phyloP scores from a whole-genome alignment of 2,888 invertebrate genomes.

The Hedychridium roseum region DNA sequence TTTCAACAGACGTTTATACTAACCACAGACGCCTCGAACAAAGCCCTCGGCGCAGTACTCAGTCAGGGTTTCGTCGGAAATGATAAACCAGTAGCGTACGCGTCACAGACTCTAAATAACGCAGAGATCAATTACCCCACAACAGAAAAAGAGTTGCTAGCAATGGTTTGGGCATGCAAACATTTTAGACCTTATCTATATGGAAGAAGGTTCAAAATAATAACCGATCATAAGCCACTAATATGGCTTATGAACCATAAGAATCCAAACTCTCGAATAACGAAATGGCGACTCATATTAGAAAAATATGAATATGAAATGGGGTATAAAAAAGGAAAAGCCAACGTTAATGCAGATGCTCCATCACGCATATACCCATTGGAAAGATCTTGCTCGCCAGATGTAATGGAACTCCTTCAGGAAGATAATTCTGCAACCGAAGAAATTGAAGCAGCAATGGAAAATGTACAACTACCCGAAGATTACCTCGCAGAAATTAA shows the following conservation, averaged over 20 bases:
- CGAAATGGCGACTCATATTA: conserved; percentile 17
- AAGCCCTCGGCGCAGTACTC: conserved; percentile 13
- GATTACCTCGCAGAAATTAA: too few species aligned
- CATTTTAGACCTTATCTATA: conserved; percentile 24
- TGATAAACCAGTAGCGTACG: conserved; percentile 14
- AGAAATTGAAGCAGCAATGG: too few species aligned
- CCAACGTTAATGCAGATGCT: conserved; percentile 20
- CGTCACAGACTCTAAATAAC: conserved; percentile 4
- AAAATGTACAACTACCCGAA: too few species aligned
- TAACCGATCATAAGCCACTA: conserved; percentile 22
- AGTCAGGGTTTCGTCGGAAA: conserved; percentile 13
- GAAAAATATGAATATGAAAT: conserved; percentile 21
- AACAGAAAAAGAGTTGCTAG: conserved; percentile 22
- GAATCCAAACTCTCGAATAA: conserved; percentile 12
- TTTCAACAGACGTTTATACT: conserved; percentile 9
- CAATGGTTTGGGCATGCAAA: conserved; percentile 15
- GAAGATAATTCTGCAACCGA: too few species aligned
- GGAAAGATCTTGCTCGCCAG: too few species aligned
- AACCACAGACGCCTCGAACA: conserved; percentile 13
- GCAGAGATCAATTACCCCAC: conserved; percentile 17
- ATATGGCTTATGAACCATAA: conserved; percentile 17
- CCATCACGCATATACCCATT: too few species aligned
- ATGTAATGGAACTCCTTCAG: too few species aligned
- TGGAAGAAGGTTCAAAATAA: conserved; percentile 20
- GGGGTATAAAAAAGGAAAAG: conserved; percentile 12